Base-by-base conservation (phyloP, 2,888 invertebrate genomes). In the Beris morrisii region DNA sequence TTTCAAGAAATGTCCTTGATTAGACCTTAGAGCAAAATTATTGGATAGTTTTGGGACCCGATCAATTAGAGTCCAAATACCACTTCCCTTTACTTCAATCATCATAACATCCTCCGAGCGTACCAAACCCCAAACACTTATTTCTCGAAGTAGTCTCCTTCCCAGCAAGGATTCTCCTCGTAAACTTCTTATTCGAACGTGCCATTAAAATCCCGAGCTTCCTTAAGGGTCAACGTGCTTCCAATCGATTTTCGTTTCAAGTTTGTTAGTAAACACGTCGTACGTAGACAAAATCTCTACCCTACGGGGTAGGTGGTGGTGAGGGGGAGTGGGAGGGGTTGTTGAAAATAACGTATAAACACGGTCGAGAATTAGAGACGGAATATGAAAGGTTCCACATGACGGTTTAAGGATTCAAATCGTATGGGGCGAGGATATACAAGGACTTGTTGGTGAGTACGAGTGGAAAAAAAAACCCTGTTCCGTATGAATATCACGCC, bases 151-250 rank as follows among this genome's bases (percentile, higher is more conserved):
- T 22, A 22, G 59, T 59, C 59, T 50, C 32, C 59, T 48, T 59
- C 59, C 48, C 59, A 59, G 50, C 59, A 61, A 61, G 61, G 52
- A 50, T 38, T 50, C 52, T 61, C 50, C 31, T 61, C 61, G 52
- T 50, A 50, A 61, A 61, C 32, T 61, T 7, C 7, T 38, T 61
- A 38, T 50, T 61, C 50, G 43, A 61, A 52, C 43, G 59, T 46
- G 22, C 61, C 52, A 61, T 61, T 61, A 61, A 61, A 61, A 61
- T 52, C 61, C 50, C 11, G 61, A 61, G 61, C 52, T 61, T 61
- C 61, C 61, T 61, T 61, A 61, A 30, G 61, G 61, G 61, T 61
- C 61, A 61, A 50, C 50, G 61, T 61, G 50, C 61, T 61, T 61
- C 61, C 50, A 52, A 61, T 61, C 61, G 61, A 61, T 61, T 61